A percentile compares a stretch with the other conserved stretches of the same genome.
Evolutionary conservation across 2,113 vertebrate species (phyloP).

Genomic region (Holacanthus passer): DNA sequence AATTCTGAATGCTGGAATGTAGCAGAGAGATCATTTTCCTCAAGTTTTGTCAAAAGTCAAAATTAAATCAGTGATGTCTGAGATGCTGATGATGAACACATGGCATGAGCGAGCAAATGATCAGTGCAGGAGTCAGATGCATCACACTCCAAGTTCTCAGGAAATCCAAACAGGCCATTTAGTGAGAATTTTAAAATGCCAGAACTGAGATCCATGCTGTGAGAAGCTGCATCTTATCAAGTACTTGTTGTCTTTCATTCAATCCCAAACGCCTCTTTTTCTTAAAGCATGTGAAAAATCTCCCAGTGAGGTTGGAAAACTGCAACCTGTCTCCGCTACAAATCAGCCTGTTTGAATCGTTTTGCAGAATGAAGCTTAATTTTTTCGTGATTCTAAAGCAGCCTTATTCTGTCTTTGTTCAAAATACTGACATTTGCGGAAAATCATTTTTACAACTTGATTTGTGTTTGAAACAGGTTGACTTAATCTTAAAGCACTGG

Average conservation of each 20-base stretch:
- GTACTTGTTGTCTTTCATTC: conserved; percentile 17
- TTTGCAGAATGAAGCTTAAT: conserved; percentile 1
- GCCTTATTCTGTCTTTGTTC: neutral
- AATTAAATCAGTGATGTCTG: conserved; percentile 41
- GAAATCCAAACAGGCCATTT: conserved; percentile 5
- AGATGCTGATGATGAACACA: conserved; percentile 29
- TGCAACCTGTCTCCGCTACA: conserved; percentile 11
- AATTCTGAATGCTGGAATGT: conserved; percentile 27
- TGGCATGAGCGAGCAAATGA: conserved; percentile 22
- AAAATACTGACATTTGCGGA: neutral
- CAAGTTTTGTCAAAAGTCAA: conserved; percentile 43
- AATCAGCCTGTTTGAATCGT: neutral
- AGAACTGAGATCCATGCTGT: conserved; percentile 4
- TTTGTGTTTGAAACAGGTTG: neutral
- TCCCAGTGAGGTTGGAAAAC: neutral
- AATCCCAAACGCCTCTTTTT: conserved; percentile 28
- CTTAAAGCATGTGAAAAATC: conserved; percentile 18
- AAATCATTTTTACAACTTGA: neutral
- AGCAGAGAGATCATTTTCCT: conserved; percentile 41
- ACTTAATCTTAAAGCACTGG: neutral
- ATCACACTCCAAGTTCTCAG: conserved; percentile 6
- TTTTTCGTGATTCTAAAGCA: neutral
- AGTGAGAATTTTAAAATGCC: conserved; percentile 26
- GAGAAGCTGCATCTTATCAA: conserved; percentile 22
- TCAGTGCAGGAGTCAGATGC: conserved; percentile 21